Conservation (phyloP, 2,888 invertebrate genomes). For the Tetheella fluctuosa region DNA sequence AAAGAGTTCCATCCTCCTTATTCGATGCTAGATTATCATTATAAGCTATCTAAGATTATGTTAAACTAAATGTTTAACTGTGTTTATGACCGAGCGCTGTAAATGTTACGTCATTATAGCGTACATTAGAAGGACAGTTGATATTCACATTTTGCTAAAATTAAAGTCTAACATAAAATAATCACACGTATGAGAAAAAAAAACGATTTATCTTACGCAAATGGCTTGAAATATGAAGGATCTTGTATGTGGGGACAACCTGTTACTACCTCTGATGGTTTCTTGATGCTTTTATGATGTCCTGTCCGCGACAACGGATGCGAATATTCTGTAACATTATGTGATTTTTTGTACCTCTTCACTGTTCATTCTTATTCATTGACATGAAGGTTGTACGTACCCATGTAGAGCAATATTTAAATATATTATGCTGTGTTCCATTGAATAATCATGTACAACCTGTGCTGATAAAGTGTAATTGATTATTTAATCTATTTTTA, state of each 20-base stretch:
- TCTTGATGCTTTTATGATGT: slow-evolving; percentile 82
- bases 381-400: background rate
- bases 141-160: background rate
- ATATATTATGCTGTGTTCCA: too few relatives aligned
- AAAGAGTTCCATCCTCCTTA: too few relatives aligned
- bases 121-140: too few relatives aligned
- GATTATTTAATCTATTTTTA: too few relatives aligned
- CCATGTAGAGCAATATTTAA: background rate
- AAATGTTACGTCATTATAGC: too few relatives aligned
- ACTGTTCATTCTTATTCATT: slow-evolving; percentile 4
- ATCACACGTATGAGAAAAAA: slow-evolving; percentile 9
- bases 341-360: slow-evolving; percentile 8
- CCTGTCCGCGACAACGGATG: slow-evolving; percentile 62
- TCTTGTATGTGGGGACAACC: slow-evolving; percentile 58
- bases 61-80: too few relatives aligned
- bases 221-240: slow-evolving; percentile 55
- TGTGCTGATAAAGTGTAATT: too few relatives aligned
- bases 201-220: slow-evolving; percentile 39
- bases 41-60: too few relatives aligned
- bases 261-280: slow-evolving; percentile 76
- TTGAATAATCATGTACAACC: too few relatives aligned
- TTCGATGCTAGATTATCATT: too few relatives aligned
- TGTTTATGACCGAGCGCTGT: too few relatives aligned
- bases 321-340: slow-evolving; percentile 57
- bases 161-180: slow-evolving; percentile 15